Evolutionary conservation across 2,888 invertebrate species (phyloP).

Genomic region (Teleiodes luculella): DNA sequence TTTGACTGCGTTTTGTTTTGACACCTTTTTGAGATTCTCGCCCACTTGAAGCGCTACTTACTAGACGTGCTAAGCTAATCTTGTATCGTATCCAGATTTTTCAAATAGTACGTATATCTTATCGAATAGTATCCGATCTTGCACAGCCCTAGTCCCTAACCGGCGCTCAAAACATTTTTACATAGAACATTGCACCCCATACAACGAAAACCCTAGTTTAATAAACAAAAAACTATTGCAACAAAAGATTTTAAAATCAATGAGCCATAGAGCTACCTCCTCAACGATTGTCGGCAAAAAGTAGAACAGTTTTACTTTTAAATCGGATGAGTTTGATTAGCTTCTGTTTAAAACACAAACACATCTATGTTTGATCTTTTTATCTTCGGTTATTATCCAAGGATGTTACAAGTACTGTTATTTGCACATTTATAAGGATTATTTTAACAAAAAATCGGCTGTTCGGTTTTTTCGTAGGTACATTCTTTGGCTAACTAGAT

Average conservation of each 20-base stretch:
- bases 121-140: background rate
- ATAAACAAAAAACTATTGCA: slow-evolving; percentile 1
- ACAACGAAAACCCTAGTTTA: background rate
- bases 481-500: too few relatives aligned
- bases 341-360: background rate
- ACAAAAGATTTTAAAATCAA: slow-evolving; percentile 3
- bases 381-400: too few relatives aligned
- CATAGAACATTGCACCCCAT: slow-evolving; percentile 1
- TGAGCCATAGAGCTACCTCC: slow-evolving; percentile 13
- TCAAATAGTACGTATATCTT: background rate
- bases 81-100: too few relatives aligned
- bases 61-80: too few relatives aligned
- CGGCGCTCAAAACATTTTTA: background rate
- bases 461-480: too few relatives aligned
- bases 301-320: slow-evolving; percentile 10
- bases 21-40: too few relatives aligned
- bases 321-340: slow-evolving; percentile 15
- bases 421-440: too few relatives aligned
- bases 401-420: too few relatives aligned
- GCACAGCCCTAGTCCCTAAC: background rate
- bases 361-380: background rate
- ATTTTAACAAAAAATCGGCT: too few relatives aligned
- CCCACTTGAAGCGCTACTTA: too few relatives aligned
- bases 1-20: too few relatives aligned
- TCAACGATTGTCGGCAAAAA: slow-evolving; percentile 2